These are phyloP conservation scores for Zaprionus gabonicus DNA, from an alignment of 1,140 invertebrate genomes.

Conservation along the genomic window DNA sequence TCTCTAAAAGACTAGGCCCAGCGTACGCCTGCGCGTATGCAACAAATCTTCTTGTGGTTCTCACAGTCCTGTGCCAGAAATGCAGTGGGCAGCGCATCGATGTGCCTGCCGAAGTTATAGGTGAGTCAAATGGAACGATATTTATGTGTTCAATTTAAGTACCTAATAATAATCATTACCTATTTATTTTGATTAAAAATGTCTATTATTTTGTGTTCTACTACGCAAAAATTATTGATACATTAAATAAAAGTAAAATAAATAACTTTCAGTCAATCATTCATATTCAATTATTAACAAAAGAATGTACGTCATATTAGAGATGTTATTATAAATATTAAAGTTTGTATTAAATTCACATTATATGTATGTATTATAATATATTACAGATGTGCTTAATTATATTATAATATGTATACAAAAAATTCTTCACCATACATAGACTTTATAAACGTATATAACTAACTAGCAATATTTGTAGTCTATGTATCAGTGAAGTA, in stretches of 20 bases:
- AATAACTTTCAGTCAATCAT: neutral
- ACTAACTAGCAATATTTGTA: neutral
- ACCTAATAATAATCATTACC: too few species aligned
- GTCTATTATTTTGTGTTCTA: too few species aligned
- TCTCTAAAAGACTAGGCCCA: neutral
- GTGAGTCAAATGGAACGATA: constrained; percentile 47
- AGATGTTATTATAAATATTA: too few species aligned
- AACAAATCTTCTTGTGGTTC: constrained; percentile 34
- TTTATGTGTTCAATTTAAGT: too few species aligned
- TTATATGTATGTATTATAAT: too few species aligned
- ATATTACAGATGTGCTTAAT: too few species aligned
- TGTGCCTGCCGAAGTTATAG: constrained; percentile 74
- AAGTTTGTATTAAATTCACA: too few species aligned
- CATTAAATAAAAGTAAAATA: neutral
- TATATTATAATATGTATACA: too few species aligned
- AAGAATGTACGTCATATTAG: too few species aligned
- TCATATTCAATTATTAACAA: too few species aligned
- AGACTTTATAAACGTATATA: neutral
- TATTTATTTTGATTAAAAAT: too few species aligned
- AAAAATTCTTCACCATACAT: neutral
- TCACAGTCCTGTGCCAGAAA: constrained; percentile 69
- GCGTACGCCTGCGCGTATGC: constrained; percentile 21
- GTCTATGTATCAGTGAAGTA: neutral
- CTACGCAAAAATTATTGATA: neutral
- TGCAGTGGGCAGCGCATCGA: constrained; percentile 63